Evolutionary conservation across 2,888 invertebrate genomes (phyloP).

Genomic region (Zhuqinia jingwanae): DNA sequence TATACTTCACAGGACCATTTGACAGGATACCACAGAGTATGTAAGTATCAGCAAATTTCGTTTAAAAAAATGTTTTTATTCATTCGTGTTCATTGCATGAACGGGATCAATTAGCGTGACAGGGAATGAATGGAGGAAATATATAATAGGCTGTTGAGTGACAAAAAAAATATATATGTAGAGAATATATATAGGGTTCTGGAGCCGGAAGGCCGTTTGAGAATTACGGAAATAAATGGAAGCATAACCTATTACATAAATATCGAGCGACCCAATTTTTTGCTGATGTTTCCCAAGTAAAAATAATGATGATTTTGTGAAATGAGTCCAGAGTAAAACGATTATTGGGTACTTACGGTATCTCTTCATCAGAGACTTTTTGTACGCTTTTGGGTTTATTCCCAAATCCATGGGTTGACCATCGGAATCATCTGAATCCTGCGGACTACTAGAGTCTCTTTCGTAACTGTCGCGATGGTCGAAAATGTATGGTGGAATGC

Average conservation of each 20-base stretch:
- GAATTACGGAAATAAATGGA: conserved; percentile 18
- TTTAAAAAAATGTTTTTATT: not conserved
- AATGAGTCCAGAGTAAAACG: too few species aligned
- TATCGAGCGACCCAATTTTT: conserved; percentile 21
- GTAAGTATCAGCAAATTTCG: not conserved
- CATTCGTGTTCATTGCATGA: conserved; percentile 57
- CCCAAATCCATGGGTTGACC: conserved; percentile 85
- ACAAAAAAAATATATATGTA: too few species aligned
- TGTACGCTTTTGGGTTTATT: conserved; percentile 85
- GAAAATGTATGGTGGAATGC: conserved; percentile 77
- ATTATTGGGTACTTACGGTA: conserved; percentile 95
- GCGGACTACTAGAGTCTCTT: conserved; percentile 82
- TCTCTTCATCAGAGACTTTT: conserved; percentile 95
- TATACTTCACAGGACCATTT: not conserved
- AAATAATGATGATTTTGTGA: too few species aligned
- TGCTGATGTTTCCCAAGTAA: not conserved
- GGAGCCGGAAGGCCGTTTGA: conserved; percentile 62
- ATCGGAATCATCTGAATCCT: conserved; percentile 85
- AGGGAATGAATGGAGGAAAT: conserved; percentile 37
- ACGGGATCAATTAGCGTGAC: conserved; percentile 42
- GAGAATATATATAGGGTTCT: conserved; percentile 56
- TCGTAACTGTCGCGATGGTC: conserved; percentile 77
- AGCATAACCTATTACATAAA: too few species aligned
- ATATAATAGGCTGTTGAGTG: conserved; percentile 15
- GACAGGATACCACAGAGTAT: not conserved